phyloP scores from a whole-genome alignment of 2,888 invertebrate genomes.

The Catotricha subobsoleta region DNA sequence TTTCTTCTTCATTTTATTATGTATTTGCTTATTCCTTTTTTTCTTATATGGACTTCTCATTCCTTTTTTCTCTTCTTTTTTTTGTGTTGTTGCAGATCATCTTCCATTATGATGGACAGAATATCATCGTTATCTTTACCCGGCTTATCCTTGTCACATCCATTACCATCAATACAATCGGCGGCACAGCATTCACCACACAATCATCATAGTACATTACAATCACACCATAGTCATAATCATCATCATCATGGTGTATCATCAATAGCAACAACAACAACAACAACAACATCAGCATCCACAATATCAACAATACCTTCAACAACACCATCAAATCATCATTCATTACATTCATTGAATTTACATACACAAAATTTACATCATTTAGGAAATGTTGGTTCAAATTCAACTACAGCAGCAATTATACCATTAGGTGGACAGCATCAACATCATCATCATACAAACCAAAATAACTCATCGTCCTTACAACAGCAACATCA shows the following conservation, averaged over 20 bases:
- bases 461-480: too few species aligned
- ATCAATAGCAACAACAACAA: slow-evolving; percentile 21
- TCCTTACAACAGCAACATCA: too few species aligned
- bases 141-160: slow-evolving; percentile 30
- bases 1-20: too few species aligned
- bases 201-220: slow-evolving; percentile 13
- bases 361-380: slow-evolving; percentile 17
- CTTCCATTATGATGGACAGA: slow-evolving; percentile 29
- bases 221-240: slow-evolving; percentile 16
- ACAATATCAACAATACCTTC: slow-evolving; percentile 26
- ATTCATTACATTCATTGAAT: slow-evolving; percentile 9
- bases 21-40: too few species aligned
- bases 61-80: too few species aligned
- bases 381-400: too few species aligned
- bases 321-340: too few species aligned
- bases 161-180: slow-evolving; percentile 21
- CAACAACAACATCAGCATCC: too few species aligned
- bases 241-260: too few species aligned
- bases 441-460: too few species aligned
- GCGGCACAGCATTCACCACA: slow-evolving; percentile 26
- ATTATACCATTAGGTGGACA: too few species aligned
- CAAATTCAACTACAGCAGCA: slow-evolving; percentile 5
- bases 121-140: slow-evolving; percentile 29
- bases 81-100: slow-evolving; percentile 1
- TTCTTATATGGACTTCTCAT: too few species aligned